Conservation (phyloP, 2,888 invertebrate species). For the Papilio protenor region DNA sequence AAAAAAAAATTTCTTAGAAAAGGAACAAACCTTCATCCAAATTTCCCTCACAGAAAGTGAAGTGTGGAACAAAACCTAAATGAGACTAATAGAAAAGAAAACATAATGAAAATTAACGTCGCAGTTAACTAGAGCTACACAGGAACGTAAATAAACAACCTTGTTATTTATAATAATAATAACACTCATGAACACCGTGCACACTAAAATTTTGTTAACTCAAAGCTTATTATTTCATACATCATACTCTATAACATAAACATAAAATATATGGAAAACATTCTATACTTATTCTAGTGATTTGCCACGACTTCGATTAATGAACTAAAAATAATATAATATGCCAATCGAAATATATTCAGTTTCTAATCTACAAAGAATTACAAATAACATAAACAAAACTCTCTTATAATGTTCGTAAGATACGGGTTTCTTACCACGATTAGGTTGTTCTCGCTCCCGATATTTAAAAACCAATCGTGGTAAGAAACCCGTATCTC, state of each 20-base stretch:
- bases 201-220: conserved; percentile 7
- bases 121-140: not conserved
- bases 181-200: not conserved
- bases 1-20: too few relatives aligned
- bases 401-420: too few relatives aligned
- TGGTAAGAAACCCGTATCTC: too few relatives aligned
- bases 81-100: not conserved
- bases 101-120: conserved; percentile 2
- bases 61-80: not conserved
- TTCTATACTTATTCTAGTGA: not conserved
- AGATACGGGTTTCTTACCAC: too few relatives aligned
- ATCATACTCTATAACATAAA: too few relatives aligned
- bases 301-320: not conserved
- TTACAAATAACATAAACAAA: not conserved
- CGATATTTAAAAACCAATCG: too few relatives aligned
- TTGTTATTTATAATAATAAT: conserved; percentile 6
- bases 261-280: not conserved
- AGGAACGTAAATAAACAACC: conserved; percentile 11
- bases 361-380: not conserved
- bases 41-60: not conserved
- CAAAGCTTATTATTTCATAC: not conserved
- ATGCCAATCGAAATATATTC: too few relatives aligned
- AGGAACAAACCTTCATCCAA: not conserved
- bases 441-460: too few relatives aligned
- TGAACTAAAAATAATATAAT: not conserved